Conservation (phyloP, 2,113 vertebrate genomes). For the Condylura cristata region DNA sequence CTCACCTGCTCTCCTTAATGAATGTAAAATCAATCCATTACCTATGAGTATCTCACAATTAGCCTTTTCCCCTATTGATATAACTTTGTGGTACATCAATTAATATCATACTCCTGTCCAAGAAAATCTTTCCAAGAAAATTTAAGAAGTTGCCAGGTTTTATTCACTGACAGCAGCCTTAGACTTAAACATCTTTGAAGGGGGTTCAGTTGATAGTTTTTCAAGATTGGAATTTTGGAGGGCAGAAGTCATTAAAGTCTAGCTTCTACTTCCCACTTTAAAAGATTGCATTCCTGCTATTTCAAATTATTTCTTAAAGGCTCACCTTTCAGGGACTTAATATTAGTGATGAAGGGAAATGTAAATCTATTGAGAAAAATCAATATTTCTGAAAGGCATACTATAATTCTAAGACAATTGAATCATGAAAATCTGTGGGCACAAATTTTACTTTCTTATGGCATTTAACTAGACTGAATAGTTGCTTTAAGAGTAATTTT, state of each 20-base stretch:
- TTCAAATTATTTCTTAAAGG: slow-evolving; percentile 33
- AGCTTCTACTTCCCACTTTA: not conserved
- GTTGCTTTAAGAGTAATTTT: not conserved
- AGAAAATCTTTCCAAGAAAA: not conserved
- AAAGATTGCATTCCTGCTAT: not conserved
- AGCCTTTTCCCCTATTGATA: not conserved
- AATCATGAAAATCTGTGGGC: not conserved
- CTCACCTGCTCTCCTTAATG: not conserved
- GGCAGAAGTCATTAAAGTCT: not conserved
- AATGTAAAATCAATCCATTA: not conserved
- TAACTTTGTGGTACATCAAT: not conserved
- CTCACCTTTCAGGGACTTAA: not conserved
- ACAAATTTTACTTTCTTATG: not conserved
- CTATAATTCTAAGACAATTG: not conserved
- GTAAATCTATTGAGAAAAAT: slow-evolving; percentile 9
- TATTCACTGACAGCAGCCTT: not conserved
- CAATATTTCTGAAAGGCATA: not conserved
- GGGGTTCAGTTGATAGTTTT: not conserved
- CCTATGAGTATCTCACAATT: not conserved
- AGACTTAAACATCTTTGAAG: not conserved
- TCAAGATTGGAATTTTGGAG: not conserved
- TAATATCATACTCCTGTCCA: not conserved
- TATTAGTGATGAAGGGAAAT: not conserved
- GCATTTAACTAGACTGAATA: not conserved
- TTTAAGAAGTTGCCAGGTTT: not conserved